Percentiles rank a stretch among this genome's conserved stretches.
Conservation (phyloP, 2,797 vertebrate species). For the Neopelma chrysocephalum region DNA sequence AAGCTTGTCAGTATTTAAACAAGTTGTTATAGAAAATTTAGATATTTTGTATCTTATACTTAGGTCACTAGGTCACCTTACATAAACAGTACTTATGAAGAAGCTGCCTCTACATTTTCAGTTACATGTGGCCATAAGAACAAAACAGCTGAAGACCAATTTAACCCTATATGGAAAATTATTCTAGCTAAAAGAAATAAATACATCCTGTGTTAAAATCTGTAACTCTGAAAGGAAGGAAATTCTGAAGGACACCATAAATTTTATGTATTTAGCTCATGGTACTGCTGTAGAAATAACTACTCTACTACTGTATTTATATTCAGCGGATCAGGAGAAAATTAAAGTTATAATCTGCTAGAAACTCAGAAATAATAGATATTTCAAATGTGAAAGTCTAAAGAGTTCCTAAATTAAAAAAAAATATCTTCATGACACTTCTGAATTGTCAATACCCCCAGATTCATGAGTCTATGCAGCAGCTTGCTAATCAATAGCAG, state of each 20-base stretch:
- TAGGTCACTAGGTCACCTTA: background rate
- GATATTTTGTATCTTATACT: background rate
- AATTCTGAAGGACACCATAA: slow-evolving; percentile 5
- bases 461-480: background rate
- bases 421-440: background rate
- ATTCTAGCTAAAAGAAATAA: slow-evolving; percentile 36
- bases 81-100: background rate
- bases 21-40: slow-evolving; percentile 11
- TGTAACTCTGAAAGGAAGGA: background rate
- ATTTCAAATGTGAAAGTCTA: background rate
- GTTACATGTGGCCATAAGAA: background rate
- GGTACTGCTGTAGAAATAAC: background rate
- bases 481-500: background rate
- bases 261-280: slow-evolving; percentile 13
- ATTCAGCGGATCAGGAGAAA: background rate
- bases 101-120: background rate
- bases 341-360: background rate
- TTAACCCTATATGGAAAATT: slow-evolving; percentile 19
- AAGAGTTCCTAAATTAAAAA: background rate
- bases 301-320: background rate
- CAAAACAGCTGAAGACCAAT: background rate
- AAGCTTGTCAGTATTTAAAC: slow-evolving; percentile 1
- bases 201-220: slow-evolving; percentile 50
- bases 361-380: background rate
- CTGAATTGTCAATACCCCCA: background rate